Evolutionary conservation across 2,797 vertebrate genomes (phyloP).

Genomic region (Betta splendens): DNA sequence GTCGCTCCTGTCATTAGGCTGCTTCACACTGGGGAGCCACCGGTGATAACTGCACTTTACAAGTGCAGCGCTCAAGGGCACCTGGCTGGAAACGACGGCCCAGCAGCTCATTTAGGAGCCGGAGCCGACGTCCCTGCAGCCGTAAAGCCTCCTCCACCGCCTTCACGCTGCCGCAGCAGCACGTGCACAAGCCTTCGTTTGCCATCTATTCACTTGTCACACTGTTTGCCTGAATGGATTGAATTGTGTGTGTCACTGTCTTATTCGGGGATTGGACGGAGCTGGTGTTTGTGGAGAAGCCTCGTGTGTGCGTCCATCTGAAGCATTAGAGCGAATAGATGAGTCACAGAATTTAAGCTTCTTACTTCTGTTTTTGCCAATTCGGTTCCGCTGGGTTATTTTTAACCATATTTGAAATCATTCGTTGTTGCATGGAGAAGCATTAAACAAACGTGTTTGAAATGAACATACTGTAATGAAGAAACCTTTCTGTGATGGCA

Average conservation of each 20-base stretch:
- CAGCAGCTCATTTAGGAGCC: slow-evolving; percentile 32
- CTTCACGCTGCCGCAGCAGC: slow-evolving; percentile 39
- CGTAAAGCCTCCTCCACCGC: slow-evolving; percentile 37
- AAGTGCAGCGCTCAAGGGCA: slow-evolving; percentile 41
- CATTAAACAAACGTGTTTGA: slow-evolving; percentile 2
- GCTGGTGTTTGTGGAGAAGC: slow-evolving; percentile 26
- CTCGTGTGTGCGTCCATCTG: slow-evolving; percentile 29
- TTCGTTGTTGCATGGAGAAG: slow-evolving; percentile 12
- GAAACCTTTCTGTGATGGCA: neutral
- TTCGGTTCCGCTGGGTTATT: slow-evolving; percentile 31
- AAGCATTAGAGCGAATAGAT: slow-evolving; percentile 47
- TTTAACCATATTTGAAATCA: slow-evolving; percentile 17
- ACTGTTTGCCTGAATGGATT: slow-evolving; percentile 27
- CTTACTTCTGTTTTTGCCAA: slow-evolving; percentile 31
- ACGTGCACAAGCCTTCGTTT: slow-evolving; percentile 31
- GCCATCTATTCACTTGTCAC: slow-evolving; percentile 33
- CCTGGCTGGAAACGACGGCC: slow-evolving; percentile 36
- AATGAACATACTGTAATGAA: neutral
- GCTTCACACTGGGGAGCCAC: slow-evolving; percentile 18
- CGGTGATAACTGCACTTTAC: slow-evolving; percentile 15
- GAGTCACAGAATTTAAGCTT: slow-evolving; percentile 38
- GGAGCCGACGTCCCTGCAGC: slow-evolving; percentile 39
- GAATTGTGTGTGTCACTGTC: slow-evolving; percentile 44
- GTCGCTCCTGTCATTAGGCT: slow-evolving; percentile 24
- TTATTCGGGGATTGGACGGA: slow-evolving; percentile 35